Evolutionary conservation across 2,797 vertebrate genomes (phyloP).

Genomic region (Arnoldichthys spilopterus): DNA sequence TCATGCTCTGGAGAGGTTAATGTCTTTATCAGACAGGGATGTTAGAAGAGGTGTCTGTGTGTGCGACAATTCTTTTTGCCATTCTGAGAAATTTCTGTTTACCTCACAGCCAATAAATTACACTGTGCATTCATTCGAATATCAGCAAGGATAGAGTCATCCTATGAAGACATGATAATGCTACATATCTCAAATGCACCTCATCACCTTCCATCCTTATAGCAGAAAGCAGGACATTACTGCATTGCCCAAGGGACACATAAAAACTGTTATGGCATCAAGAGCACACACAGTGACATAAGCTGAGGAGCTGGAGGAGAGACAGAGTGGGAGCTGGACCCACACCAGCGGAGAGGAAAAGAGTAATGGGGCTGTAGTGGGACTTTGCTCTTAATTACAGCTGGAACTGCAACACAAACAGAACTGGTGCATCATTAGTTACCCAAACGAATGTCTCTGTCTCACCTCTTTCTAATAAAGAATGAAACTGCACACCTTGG

Average conservation of each 20-base stretch:
- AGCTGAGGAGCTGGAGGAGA: constrained; percentile 33
- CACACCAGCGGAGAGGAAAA: constrained; percentile 55
- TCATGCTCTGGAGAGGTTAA: not conserved
- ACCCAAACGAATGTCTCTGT: constrained; percentile 70
- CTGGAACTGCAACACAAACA: constrained; percentile 65
- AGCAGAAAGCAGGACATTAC: constrained; percentile 79
- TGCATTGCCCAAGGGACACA: constrained; percentile 72
- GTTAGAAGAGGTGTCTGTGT: constrained; percentile 68
- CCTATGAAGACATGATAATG: constrained; percentile 79
- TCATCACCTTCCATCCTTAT: constrained; percentile 69
- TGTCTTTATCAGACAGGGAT: not conserved
- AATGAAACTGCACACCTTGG: constrained; percentile 33
- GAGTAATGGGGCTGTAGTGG: constrained; percentile 28
- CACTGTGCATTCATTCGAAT: constrained; percentile 73
- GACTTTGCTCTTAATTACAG: constrained; percentile 75
- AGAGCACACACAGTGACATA: constrained; percentile 35
- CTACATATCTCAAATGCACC: constrained; percentile 80
- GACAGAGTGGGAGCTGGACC: constrained; percentile 53
- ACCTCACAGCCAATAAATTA: constrained; percentile 81
- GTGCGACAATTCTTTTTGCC: constrained; percentile 75
- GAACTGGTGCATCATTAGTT: constrained; percentile 74
- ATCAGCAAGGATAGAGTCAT: constrained; percentile 76
- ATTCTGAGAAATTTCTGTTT: constrained; percentile 72
- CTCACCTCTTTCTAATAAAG: constrained; percentile 66
- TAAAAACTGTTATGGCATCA: constrained; percentile 70